Evolutionary conservation across 2,113 vertebrate genomes (phyloP).

Genomic region (Syrrhaptes paradoxus): DNA sequence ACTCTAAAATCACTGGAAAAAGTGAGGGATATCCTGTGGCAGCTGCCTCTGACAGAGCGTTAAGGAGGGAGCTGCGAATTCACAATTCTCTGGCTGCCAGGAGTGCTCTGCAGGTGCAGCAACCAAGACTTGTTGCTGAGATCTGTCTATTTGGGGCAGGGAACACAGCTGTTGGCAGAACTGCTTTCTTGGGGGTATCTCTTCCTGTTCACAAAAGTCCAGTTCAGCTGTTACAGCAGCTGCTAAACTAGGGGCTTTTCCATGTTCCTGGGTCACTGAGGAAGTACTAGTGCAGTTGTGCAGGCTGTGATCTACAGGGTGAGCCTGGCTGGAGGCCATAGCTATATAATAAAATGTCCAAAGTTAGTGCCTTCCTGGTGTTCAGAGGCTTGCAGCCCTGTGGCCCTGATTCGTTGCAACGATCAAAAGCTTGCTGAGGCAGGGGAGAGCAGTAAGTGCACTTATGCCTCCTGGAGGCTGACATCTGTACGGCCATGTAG

Average conservation of each 20-base stretch:
- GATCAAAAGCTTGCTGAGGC: not conserved
- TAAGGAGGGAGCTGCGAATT: not conserved
- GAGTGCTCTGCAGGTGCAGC: not conserved
- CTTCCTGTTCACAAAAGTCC: not conserved
- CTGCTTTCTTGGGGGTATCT: not conserved
- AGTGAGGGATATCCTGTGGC: accelerated
- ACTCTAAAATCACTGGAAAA: not conserved
- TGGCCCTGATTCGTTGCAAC: not conserved
- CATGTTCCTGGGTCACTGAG: not conserved
- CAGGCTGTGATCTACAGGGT: not conserved
- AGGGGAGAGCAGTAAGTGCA: not conserved
- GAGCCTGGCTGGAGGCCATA: not conserved
- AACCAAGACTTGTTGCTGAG: not conserved
- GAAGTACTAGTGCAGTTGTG: not conserved
- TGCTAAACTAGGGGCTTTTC: not conserved
- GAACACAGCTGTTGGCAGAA: not conserved
- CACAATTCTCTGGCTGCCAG: not conserved
- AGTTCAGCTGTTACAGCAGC: not conserved
- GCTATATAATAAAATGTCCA: not conserved
- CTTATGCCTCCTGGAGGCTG: not conserved
- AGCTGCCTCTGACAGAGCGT: not conserved
- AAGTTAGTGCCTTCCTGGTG: not conserved
- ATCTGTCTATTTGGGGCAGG: not conserved
- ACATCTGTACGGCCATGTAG: not conserved
- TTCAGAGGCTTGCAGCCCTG: not conserved